phyloP scores from a whole-genome alignment of 2,888 invertebrate genomes.

The Lymantria dispar region DNA sequence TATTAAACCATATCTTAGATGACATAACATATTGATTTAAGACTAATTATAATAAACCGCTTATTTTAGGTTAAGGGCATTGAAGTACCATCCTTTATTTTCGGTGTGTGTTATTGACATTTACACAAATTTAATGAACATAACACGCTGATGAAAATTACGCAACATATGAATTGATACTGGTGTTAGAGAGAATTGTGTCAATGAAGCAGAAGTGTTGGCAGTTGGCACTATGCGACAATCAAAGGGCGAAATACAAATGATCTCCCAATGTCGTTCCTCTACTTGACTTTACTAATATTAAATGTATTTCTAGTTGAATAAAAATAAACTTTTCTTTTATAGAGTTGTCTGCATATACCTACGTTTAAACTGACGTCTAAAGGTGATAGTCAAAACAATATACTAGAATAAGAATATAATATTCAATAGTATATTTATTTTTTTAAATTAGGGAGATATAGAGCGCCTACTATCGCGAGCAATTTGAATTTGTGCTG shows the following conservation, averaged over 20 bases:
- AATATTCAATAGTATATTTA: too few relatives aligned
- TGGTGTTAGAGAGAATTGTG: slow-evolving; percentile 54
- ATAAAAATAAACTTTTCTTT: slow-evolving; percentile 17
- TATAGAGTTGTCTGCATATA: not conserved
- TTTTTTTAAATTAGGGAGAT: too few relatives aligned
- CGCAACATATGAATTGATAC: slow-evolving; percentile 44
- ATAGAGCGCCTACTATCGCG: too few relatives aligned
- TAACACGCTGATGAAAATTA: slow-evolving; percentile 36
- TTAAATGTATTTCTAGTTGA: slow-evolving; percentile 27
- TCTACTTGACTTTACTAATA: slow-evolving; percentile 36
- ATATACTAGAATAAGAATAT: too few relatives aligned
- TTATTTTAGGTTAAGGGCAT: slow-evolving; percentile 9
- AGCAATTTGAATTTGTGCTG: too few relatives aligned
- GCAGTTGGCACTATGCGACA: slow-evolving; percentile 50
- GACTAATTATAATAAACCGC: not conserved
- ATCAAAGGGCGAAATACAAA: slow-evolving; percentile 49
- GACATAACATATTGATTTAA: too few relatives aligned
- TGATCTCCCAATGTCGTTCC: slow-evolving; percentile 48
- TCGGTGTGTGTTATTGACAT: slow-evolving; percentile 17
- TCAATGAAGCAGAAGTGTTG: slow-evolving; percentile 54
- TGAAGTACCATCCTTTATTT: slow-evolving; percentile 11
- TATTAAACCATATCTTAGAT: too few relatives aligned
- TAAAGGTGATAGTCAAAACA: too few relatives aligned
- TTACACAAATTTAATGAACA: slow-evolving; percentile 23
- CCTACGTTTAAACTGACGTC: too few relatives aligned